Evolutionary conservation across 2,888 invertebrate species (phyloP), one percentile per base, ranked within the genome.

Genomic region (Platycheirus rosarum): DNA sequence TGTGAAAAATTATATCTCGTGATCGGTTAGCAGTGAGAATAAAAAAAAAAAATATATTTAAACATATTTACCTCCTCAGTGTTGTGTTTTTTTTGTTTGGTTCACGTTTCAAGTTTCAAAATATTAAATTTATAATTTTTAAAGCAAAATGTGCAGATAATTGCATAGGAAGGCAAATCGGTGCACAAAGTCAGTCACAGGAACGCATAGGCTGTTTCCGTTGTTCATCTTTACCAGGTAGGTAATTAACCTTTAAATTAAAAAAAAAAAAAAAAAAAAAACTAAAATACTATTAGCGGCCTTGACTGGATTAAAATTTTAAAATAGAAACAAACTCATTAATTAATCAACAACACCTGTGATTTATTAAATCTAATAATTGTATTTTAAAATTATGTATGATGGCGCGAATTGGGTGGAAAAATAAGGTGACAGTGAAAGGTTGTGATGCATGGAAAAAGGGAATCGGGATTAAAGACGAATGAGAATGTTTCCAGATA

Each of bases 181-280:
- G n/a, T 70, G 23, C 48, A 63, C 6, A n/a, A n/a, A n/a, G n/a
- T n/a, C n/a, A 62, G 53, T 70, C 53, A 70, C 70, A 63, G 32
- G 63, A 63, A 37, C 62, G 20, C 32, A 60, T 32, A 14, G n/a
- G 29, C 9, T 6, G n/a, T 35, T 13, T 18, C 29, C 26, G 51
- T 2, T 18, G 35, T 23, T 51, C 35, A 8, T 44, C 9, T 60
- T 13, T 32, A 70, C 46, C 37, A 70, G 76, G 76, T 76, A 70
- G 53, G 62, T 53, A 46, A 60, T 29, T 44, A 18, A 2, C 26
- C 5, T 40, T 46, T 16, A 18, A 20, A 44, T 6, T n/a, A 26
- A 6, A 23, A 60, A 9, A 11, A n/a, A n/a, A n/a, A n/a, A n/a
- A n/a, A n/a, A n/a, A n/a, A n/a, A n/a, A n/a, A n/a, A 26, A 18